phyloP scores from a whole-genome alignment of 2,888 invertebrate species.

The Heteropelma amictum region DNA sequence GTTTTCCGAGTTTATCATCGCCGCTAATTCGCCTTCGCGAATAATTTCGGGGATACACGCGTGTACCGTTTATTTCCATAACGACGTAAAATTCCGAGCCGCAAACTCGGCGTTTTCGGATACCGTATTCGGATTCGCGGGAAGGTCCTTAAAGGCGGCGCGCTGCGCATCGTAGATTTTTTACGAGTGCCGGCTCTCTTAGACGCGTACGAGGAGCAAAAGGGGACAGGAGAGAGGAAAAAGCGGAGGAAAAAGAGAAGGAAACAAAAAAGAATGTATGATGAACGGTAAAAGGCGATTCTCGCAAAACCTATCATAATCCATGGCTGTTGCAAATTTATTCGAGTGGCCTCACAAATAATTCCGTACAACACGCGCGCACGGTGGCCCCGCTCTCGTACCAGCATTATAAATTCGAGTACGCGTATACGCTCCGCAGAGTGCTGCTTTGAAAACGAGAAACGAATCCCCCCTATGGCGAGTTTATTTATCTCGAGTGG shows the following conservation, averaged over 20 bases:
- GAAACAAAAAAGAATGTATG: neutral
- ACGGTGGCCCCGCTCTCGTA: conserved; percentile 1
- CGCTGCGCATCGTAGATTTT: conserved; percentile 20
- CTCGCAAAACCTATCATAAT: conserved; percentile 2
- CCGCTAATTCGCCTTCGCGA: too few species aligned
- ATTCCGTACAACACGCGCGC: conserved; percentile 55
- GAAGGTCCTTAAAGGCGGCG: conserved; percentile 19
- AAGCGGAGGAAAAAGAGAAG: neutral
- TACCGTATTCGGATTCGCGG: too few species aligned
- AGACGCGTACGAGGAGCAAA: conserved; percentile 11
- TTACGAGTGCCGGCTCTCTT: conserved; percentile 17
- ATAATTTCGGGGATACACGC: too few species aligned
- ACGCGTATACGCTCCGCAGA: conserved; percentile 58
- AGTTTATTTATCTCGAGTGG: conserved; percentile 67
- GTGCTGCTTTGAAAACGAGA: conserved; percentile 20
- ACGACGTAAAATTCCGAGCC: too few species aligned
- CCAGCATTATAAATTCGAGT: too few species aligned
- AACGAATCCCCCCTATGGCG: conserved; percentile 22
- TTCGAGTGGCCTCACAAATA: conserved; percentile 57
- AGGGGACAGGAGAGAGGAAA: neutral
- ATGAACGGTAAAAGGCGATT: conserved; percentile 28
- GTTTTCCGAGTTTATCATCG: too few species aligned
- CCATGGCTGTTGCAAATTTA: conserved; percentile 57
- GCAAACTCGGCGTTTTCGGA: too few species aligned
- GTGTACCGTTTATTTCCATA: too few species aligned